phyloP scores from a whole-genome alignment of 2,888 invertebrate species.

The Ennomos fuscantarius region DNA sequence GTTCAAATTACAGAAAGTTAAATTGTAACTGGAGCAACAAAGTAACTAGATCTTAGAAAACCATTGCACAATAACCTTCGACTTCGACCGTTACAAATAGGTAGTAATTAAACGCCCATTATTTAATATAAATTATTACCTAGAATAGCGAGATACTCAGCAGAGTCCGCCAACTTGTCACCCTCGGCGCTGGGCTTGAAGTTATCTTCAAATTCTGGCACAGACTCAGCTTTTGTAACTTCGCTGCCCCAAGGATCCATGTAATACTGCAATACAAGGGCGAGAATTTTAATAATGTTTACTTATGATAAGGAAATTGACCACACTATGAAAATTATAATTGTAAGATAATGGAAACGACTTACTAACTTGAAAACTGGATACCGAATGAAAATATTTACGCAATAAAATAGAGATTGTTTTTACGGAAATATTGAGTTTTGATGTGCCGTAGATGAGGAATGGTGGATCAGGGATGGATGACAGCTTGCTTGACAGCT shows the following conservation, averaged over 20 bases:
- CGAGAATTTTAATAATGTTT: slow-evolving; percentile 8
- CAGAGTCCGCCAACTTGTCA: slow-evolving; percentile 85
- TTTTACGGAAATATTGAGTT: slow-evolving; percentile 27
- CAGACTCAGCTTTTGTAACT: slow-evolving; percentile 54
- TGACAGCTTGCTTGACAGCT: not conserved
- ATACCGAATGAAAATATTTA: slow-evolving; percentile 38
- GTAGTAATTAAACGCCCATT: slow-evolving; percentile 21
- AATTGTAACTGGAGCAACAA: too few species aligned
- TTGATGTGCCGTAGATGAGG: slow-evolving; percentile 4
- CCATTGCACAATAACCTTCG: slow-evolving; percentile 22
- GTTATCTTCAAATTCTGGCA: slow-evolving; percentile 84
- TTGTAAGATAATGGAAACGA: slow-evolving; percentile 17
- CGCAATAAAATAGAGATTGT: slow-evolving; percentile 9
- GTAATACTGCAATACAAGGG: slow-evolving; percentile 59
- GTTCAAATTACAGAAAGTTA: too few species aligned
- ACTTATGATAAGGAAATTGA: slow-evolving; percentile 6
- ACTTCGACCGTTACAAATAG: slow-evolving; percentile 20
- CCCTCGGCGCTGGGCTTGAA: slow-evolving; percentile 70
- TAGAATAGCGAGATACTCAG: slow-evolving; percentile 87
- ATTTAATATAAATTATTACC: slow-evolving; percentile 72
- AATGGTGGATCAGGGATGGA: slow-evolving; percentile 12
- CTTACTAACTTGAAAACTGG: slow-evolving; percentile 48
- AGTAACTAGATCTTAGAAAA: too few species aligned
- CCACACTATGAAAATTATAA: not conserved
- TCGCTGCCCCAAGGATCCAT: slow-evolving; percentile 83